Evolutionary conservation across 92 coral and sea anemone genomes (phyloP), one percentile per base, ranked within the genome.

Genomic region (Micromussa lordhowensis): DNA sequence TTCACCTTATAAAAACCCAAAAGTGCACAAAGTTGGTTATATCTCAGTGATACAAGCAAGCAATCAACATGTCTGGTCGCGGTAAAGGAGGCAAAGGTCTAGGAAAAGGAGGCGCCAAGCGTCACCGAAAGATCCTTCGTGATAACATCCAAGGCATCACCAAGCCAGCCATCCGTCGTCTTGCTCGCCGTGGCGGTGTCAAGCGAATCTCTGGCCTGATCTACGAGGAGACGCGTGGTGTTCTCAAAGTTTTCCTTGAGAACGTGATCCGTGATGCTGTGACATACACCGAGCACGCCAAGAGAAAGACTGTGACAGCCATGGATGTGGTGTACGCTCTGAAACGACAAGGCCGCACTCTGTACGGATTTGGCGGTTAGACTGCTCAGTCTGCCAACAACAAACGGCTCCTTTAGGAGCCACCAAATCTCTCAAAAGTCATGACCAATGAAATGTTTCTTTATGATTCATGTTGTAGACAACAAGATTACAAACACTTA

Each of bases 61-160:
- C 21, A 68, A 13, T 58, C 72, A 73, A 11, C n/a, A 94, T 94
- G 96, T 88, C 96, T 76, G 96, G 96, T 57, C 94, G 96, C 66
- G 96, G 96, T 28, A 95, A 95, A 95, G 98, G 98, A 92, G 98
- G 98, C 84, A 95, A 95, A 94, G 98, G 98, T 90, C 98, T 95
- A 63, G 98, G 98, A 85, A 95, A 95, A 88, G 98, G 98, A 92
- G 98, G 98, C 94, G 98, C 98, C 90, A 95, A 95, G 95, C 98
- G 98, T 95, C 97, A 94, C 86, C 94, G 97, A 55, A 94, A 92
- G 81, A 86, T 90, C 76, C 86, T 80, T 44, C 86, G 90, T 8
- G 91, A 92, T 22, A 88, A 91, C 93, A 92, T 94, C 91, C 96
- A 94, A 89, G 95, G 96, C 80, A 95, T 95, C 94, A 94, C 97